These are phyloP conservation scores for Ctenoplectra terminalis DNA, from an alignment of 1,140 invertebrate species.

Conservation along the genomic window DNA sequence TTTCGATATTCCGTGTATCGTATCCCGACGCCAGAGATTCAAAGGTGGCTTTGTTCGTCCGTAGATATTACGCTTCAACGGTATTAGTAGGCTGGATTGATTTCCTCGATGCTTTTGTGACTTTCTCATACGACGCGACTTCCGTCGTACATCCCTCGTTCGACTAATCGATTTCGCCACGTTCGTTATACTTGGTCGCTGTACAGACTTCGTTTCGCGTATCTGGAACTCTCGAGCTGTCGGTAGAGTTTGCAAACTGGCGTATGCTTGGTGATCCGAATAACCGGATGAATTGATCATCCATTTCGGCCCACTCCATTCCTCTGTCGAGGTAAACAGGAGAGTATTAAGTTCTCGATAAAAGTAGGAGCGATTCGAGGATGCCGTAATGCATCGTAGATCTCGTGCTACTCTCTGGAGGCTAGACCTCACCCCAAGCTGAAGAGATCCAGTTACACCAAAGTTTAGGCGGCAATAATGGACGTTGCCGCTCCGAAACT, in stretches of 20 bases:
- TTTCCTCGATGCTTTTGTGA: constrained; percentile 14
- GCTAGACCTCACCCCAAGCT: not conserved
- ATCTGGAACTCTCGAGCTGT: constrained; percentile 26
- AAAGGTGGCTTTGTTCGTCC: not conserved
- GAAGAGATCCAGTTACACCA: constrained; percentile 57
- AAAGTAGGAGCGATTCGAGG: constrained; percentile 57
- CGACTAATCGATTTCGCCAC: constrained; percentile 5
- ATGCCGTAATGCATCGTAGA: constrained; percentile 53
- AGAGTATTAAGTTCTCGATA: constrained; percentile 68
- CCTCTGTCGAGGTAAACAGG: constrained; percentile 40
- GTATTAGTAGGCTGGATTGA: constrained; percentile 35
- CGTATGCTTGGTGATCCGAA: constrained; percentile 55
- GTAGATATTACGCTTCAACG: not conserved
- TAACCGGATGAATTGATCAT: constrained; percentile 62
- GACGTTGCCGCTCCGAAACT: constrained; percentile 60
- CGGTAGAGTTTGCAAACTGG: constrained; percentile 45
- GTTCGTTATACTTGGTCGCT: not conserved
- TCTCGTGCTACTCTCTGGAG: constrained; percentile 16
- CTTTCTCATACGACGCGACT: not conserved
- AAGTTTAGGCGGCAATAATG: constrained; percentile 68
- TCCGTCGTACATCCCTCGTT: not conserved
- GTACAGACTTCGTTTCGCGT: constrained; percentile 24
- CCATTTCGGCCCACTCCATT: constrained; percentile 27
- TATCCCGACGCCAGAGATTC: not conserved
- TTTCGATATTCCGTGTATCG: constrained; percentile 14